These are phyloP conservation scores for Apodemus agrarius DNA, from an alignment of 2,797 vertebrate genomes.

Conservation along the genomic window DNA sequence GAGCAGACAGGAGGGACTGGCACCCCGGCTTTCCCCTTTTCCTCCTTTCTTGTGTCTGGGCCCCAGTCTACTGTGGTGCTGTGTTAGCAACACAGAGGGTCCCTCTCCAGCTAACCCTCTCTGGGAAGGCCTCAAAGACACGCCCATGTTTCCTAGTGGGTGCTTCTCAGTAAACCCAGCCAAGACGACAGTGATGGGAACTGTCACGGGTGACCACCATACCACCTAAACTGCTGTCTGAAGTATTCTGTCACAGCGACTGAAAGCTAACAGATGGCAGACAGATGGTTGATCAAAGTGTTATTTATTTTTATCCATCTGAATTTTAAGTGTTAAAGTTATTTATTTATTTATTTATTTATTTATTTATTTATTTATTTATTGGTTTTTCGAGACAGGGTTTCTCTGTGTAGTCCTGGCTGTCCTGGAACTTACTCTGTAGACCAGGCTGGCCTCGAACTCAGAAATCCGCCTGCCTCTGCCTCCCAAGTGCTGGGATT, in stretches of 20 bases:
- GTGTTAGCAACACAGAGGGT: background rate
- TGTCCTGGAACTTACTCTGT: too few relatives aligned
- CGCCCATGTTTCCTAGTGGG: background rate
- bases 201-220: too few relatives aligned
- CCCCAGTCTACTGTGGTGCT: background rate
- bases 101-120: too few relatives aligned
- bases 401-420: too few relatives aligned
- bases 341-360: background rate
- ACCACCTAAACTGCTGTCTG: background rate
- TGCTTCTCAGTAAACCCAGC: background rate
- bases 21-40: background rate
- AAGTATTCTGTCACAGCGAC: background rate
- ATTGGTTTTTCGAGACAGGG: too few relatives aligned
- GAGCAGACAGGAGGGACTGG: background rate
- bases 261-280: background rate
- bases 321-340: constrained; percentile 22
- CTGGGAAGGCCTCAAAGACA: background rate
- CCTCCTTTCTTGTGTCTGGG: background rate
- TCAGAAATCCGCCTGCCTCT: too few relatives aligned
- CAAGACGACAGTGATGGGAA: background rate
- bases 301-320: background rate
- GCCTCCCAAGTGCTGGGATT: too few relatives aligned
- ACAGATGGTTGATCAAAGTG: constrained; percentile 20
- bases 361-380: background rate
- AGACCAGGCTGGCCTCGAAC: too few relatives aligned